These are phyloP conservation scores for Cotesia vestalis DNA, from an alignment of 1,140 invertebrate genomes.

Conservation along the genomic window DNA sequence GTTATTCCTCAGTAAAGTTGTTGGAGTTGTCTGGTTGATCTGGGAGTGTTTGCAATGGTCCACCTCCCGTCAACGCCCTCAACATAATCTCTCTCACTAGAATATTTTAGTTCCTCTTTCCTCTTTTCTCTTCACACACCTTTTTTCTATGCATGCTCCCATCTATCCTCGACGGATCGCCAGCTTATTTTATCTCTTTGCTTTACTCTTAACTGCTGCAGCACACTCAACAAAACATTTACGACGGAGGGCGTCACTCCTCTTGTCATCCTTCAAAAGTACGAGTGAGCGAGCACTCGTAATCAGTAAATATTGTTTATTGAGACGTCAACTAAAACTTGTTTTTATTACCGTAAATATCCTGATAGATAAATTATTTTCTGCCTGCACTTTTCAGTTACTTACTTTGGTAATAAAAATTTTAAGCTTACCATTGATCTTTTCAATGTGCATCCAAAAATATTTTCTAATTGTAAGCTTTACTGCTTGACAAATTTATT, in stretches of 20 bases:
- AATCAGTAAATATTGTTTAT: conserved; percentile 59
- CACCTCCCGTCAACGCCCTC: conserved; percentile 65
- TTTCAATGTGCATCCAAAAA: too few species aligned
- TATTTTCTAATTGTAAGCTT: too few species aligned
- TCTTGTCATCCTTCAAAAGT: conserved; percentile 41
- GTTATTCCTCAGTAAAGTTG: not conserved
- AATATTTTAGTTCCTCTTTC: conserved; percentile 14
- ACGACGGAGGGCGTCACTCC: conserved; percentile 37
- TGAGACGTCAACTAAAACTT: conserved; percentile 53
- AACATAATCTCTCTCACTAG: conserved; percentile 29
- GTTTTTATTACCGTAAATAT: conserved; percentile 44
- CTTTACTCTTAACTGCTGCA: conserved; percentile 13
- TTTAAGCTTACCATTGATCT: too few species aligned
- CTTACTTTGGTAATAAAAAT: too few species aligned
- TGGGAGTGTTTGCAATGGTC: conserved; percentile 61
- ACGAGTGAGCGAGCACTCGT: conserved; percentile 43
- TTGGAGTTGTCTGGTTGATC: conserved; percentile 19
- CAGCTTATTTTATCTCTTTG: conserved; percentile 20
- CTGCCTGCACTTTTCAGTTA: too few species aligned
- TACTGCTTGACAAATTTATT: too few species aligned
- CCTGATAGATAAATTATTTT: not conserved
- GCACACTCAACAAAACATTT: conserved; percentile 17
- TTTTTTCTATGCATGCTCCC: not conserved
- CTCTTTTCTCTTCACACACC: conserved; percentile 17
- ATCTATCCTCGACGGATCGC: too few species aligned